A percentile compares a stretch with the other conserved stretches of the same genome.
phyloP scores from a whole-genome alignment of 2,113 vertebrate species.

The Cynoglossus semilaevis region DNA sequence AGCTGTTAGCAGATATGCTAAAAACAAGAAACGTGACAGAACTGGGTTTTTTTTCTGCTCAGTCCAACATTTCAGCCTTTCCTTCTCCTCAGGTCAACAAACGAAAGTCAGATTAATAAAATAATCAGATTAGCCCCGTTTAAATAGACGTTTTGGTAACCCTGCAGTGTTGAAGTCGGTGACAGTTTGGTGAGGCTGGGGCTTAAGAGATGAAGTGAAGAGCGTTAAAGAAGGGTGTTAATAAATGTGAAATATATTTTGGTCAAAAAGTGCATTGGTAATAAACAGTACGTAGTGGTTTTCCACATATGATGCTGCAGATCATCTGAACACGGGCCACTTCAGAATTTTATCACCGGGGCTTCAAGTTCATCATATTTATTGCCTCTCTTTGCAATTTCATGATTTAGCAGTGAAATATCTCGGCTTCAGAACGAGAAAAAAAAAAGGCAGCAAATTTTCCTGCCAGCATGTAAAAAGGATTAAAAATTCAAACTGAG shows the following conservation, averaged over 20 bases:
- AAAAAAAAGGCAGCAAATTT: not conserved
- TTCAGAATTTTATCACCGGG: not conserved
- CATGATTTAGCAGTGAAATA: not conserved
- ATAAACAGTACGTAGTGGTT: not conserved
- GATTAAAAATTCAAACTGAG: not conserved
- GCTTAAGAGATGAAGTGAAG: too few relatives aligned
- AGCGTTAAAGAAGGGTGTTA: too few relatives aligned
- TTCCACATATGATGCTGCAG: constrained; percentile 7
- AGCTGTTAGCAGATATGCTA: too few relatives aligned
- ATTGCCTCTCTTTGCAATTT: not conserved
- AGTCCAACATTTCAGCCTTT: too few relatives aligned
- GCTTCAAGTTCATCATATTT: not conserved
- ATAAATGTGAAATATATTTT: constrained; percentile 9
- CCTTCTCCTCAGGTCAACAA: too few relatives aligned
- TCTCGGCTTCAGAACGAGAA: not conserved
- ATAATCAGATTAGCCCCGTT: too few relatives aligned
- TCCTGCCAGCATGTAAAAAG: not conserved
- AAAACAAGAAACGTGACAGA: too few relatives aligned
- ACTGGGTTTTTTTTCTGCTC: too few relatives aligned
- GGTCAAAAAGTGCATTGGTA: not conserved
- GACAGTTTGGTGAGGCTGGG: too few relatives aligned
- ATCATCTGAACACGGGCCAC: not conserved
- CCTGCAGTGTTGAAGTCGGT: too few relatives aligned
- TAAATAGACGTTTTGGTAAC: too few relatives aligned
- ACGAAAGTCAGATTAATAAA: too few relatives aligned